Evolutionary conservation across 23 tunicate species (phyloP).

Genomic region (Ciona savignyi): DNA sequence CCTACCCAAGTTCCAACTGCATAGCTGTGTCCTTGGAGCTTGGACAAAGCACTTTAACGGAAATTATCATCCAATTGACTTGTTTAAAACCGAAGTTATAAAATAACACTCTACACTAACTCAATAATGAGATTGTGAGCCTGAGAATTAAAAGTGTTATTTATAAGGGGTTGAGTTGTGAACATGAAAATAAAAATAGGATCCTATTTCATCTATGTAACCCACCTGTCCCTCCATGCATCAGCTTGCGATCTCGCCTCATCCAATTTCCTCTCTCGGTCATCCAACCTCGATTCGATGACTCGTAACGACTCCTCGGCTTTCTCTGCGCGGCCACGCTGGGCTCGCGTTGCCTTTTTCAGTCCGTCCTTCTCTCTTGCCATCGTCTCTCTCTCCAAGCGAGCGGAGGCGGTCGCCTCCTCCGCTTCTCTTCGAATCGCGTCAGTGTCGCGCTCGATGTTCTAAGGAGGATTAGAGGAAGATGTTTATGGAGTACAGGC

Average conservation of each 20-base stretch:
- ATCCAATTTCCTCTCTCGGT: constrained; percentile 42
- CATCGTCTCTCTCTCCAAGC: constrained; percentile 36
- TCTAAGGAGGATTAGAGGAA: too few species aligned
- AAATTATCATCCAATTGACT: not conserved
- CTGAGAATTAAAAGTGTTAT: too few species aligned
- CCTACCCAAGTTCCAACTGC: too few species aligned
- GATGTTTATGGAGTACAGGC: too few species aligned
- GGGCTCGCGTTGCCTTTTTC: constrained; percentile 55
- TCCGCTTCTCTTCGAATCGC: constrained; percentile 49
- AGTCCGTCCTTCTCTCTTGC: constrained; percentile 68
- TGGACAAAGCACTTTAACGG: too few species aligned
- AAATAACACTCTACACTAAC: too few species aligned
- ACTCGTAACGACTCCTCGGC: constrained; percentile 48
- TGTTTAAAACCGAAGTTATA: not conserved
- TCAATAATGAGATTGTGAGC: too few species aligned
- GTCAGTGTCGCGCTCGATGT: constrained; percentile 55
- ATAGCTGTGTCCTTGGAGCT: too few species aligned
- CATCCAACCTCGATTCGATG: constrained; percentile 30
- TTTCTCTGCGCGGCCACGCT: constrained; percentile 57
- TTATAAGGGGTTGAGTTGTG: too few species aligned
- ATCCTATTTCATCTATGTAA: too few species aligned
- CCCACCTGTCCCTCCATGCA: constrained; percentile 77
- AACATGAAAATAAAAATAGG: too few species aligned
- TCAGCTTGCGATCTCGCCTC: constrained; percentile 73
- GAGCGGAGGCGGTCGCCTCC: constrained; percentile 40